A percentile compares a stretch with the other conserved stretches of the same genome.
Conservation (phyloP, 2,113 vertebrate genomes). For the Condylura cristata region DNA sequence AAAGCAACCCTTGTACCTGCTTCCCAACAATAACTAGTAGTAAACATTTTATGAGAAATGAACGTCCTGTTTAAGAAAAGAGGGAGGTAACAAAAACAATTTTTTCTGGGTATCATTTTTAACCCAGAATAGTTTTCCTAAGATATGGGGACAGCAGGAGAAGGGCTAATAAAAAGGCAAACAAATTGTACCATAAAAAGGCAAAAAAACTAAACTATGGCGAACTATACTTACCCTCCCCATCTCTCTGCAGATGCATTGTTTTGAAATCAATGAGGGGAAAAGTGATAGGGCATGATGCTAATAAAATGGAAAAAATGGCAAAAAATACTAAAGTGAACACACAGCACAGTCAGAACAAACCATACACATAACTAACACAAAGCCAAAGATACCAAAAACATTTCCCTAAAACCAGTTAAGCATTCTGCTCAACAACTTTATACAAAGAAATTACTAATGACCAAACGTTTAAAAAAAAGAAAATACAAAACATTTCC, state of each 20-base stretch:
- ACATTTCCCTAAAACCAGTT: conserved; percentile 75
- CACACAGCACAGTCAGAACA: conserved; percentile 89
- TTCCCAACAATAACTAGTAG: conserved; percentile 78
- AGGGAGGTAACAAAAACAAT: conserved; percentile 59
- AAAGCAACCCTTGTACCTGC: conserved; percentile 88
- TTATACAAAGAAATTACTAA: conserved; percentile 79
- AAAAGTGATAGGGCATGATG: conserved; percentile 94
- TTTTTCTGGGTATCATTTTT: conserved; percentile 64
- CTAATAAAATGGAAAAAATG: conserved; percentile 94
- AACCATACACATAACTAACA: conserved; percentile 89
- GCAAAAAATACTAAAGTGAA: conserved; percentile 93
- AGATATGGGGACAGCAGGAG: conserved; percentile 86
- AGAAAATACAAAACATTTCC: conserved; percentile 78
- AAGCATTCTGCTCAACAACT: conserved; percentile 76
- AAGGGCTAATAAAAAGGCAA: conserved; percentile 87
- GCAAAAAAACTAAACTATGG: conserved; percentile 86
- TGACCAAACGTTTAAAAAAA: conserved; percentile 70
- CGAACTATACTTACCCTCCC: conserved; percentile 94
- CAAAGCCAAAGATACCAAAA: conserved; percentile 88
- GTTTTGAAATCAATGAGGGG: conserved; percentile 99
- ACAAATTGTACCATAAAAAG: conserved; percentile 84
- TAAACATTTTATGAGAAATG: conserved; percentile 60
- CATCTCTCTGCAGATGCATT: conserved; percentile 98
- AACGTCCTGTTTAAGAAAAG: conserved; percentile 72
- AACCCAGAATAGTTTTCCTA: conserved; percentile 78